Base-by-base conservation (phyloP, 1,140 invertebrate species). In the Cryptotermes secundus region DNA sequence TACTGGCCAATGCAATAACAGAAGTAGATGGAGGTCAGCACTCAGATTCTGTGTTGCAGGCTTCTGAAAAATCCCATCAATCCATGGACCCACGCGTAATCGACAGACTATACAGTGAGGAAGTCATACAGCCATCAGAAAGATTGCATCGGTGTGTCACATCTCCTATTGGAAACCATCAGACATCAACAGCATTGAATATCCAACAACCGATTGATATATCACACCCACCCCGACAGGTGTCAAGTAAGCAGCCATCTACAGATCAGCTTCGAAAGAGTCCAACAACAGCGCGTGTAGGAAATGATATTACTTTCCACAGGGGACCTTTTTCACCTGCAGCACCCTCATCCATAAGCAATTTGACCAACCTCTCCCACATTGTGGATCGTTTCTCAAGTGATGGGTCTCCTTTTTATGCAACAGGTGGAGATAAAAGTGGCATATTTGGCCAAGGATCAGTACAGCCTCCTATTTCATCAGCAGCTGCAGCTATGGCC, bases 351-450 rank as follows among this genome's bases (percentile, higher is more conserved):
- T 22, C 84, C 31, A 34, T 84, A 3, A 80, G 53, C 38, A 92
- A 91, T 88, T 87, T 92, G 84, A 89, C 91, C 19, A 92, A 91
- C 87, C 88, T 93, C 72, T 91, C 92, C n/a, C 92, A 92, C 87
- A 92, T 93, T 87, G 89, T 93, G 36, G 92, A 93, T 84, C 87
- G 92, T 49, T 93, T 91, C 86, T 88, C 89, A 31, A 91, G 91
- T 86, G 91, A 92, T 42, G 92, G 93, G 86, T 86, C 89, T 87
- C 87, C 90, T 91, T 88, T 90, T 92, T 87, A 31, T 42, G 10
- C 35, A n/a, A 36, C 26, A 36, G 34, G 91, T 91, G 87, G 90
- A 90, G 65, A 92, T 91, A 87, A 89, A 88, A 72, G n/a, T 26
- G n/a, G 34, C 83, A 42, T 34, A 89, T 91, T 82, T 84, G 88